Conservation (phyloP, 2,113 vertebrate species). For the Pygathrix nemaeus region DNA sequence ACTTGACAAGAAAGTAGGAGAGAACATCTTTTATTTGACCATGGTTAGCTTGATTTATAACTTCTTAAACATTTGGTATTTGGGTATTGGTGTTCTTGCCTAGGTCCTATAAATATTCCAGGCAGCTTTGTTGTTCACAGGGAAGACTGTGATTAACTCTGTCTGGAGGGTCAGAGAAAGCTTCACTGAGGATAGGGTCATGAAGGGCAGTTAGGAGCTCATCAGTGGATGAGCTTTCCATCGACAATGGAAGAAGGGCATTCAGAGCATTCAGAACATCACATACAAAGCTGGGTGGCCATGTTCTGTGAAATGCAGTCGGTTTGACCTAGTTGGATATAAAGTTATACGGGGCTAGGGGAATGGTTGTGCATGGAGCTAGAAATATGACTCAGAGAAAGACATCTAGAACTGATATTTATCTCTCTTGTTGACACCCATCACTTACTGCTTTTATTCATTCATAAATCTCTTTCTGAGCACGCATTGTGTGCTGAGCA, state of each 20-base stretch:
- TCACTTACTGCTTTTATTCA: neutral
- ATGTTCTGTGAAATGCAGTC: neutral
- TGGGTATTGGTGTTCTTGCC: neutral
- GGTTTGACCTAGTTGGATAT: neutral
- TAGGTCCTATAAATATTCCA: neutral
- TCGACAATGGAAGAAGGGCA: neutral
- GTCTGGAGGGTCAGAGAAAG: neutral
- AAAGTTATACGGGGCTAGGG: neutral
- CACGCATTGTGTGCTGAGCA: neutral
- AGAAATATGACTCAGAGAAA: neutral
- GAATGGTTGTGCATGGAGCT: neutral
- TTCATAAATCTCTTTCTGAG: neutral
- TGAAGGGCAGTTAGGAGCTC: neutral
- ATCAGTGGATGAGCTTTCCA: neutral
- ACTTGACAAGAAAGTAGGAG: neutral
- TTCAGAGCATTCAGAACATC: neutral
- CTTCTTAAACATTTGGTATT: neutral
- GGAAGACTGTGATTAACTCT: neutral
- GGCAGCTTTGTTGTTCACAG: neutral
- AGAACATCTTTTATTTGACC: neutral
- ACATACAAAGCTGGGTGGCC: too few relatives aligned
- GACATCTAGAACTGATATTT: neutral
- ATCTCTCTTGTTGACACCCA: too few relatives aligned
- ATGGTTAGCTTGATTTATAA: neutral
- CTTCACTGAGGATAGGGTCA: neutral